Conservation (phyloP, 2,797 vertebrate species). For the Intellagama lesueurii region DNA sequence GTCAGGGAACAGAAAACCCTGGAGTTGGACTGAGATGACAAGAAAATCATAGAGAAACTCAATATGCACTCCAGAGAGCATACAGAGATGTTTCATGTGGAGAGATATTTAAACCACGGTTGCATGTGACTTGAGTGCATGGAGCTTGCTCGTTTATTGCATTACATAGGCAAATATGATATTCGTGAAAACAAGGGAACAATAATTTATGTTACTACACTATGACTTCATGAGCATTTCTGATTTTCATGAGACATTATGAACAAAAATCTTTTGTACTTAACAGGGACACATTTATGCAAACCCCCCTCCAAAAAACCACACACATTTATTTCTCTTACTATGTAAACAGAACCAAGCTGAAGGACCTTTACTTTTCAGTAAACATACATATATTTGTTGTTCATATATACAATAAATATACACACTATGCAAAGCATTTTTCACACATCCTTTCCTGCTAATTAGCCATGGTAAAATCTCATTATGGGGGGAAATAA, state of each 20-base stretch:
- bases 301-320: background rate
- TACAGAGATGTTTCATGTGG: slow-evolving; percentile 12
- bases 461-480: slow-evolving; percentile 14
- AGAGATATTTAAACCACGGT: slow-evolving; percentile 17
- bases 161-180: background rate
- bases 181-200: background rate
- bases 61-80: slow-evolving; percentile 1
- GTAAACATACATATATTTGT: background rate
- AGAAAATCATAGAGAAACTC: slow-evolving; percentile 10
- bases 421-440: slow-evolving; percentile 4
- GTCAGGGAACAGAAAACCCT: background rate
- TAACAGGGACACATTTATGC: background rate
- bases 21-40: slow-evolving; percentile 23
- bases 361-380: background rate
- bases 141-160: background rate
- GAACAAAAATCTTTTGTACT: background rate
- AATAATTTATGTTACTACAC: background rate
- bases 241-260: background rate
- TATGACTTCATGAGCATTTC: background rate
- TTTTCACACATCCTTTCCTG: background rate
- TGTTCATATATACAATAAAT: too few relatives aligned
- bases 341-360: background rate
- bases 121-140: background rate
- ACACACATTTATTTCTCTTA: background rate
- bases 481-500: slow-evolving; percentile 4